Evolutionary conservation across 1,140 invertebrate genomes (phyloP), one percentile per base, ranked within the genome.

Genomic region (Bombus terrestris): DNA sequence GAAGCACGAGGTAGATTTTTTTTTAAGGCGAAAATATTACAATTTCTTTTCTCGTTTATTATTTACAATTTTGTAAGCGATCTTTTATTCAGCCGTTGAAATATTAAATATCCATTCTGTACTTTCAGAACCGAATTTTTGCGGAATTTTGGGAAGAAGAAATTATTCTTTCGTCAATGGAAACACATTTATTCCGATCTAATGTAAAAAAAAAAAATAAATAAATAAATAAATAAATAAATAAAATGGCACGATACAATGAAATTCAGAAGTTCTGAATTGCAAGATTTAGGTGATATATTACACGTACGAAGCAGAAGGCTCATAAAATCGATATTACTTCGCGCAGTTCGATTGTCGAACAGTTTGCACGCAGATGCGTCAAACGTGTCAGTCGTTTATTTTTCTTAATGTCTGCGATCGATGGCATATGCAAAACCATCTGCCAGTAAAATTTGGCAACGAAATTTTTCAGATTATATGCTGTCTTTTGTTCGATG

Each of bases 401-500:
- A 53, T 37, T 62, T 74, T 75, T 74, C 25, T 35, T 9, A 47
- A 13, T 39, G 53, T 22, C 9, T 28, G 32, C 41, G 9, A 76
- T 43, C 41, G 41, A 75, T 47, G 62, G 10, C 59, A 76, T 43
- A 28, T n/a, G 59, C 10, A 22, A 53, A 83, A 73, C 57, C 81
- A 83, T 53, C 59, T 83, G 81, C 3, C 72, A 47, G 39, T 3
- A 53, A 37, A 80, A 37, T 80, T 80, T 80, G 72, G 12, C 37
- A 37, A 41, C 43, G 32, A 76, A 37, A 53, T 66, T 53, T 76
- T 39, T n/a, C 41, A 3, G 32, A 68, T 83, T 76, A 68, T 22
- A 76, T 8, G 43, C 28, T 83, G 72, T 68, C 41, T 3, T 81
- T 62, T 62, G 35, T 59, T 22, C 28, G 10, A 47, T 47, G 25